Percentiles rank a stretch among this genome's conserved stretches.
phyloP scores from a whole-genome alignment of 2,888 invertebrate genomes.

The Nomada lathburiana region DNA sequence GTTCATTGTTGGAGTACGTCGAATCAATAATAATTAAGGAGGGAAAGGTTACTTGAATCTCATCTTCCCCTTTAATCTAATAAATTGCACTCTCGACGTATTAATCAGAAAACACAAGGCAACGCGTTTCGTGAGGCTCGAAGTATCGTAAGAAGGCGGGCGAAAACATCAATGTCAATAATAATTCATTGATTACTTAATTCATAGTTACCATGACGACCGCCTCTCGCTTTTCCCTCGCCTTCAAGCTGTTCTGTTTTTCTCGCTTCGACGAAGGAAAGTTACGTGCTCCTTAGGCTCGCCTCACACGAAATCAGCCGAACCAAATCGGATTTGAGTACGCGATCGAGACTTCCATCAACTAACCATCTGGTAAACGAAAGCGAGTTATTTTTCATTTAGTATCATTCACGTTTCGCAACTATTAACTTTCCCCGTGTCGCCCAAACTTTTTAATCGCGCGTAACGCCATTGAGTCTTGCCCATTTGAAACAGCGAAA shows the following conservation, averaged over 20 bases:
- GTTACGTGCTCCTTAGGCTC: conserved; percentile 68
- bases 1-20: neutral
- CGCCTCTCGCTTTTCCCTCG: conserved; percentile 76
- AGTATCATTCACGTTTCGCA: too few relatives aligned
- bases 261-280: conserved; percentile 78
- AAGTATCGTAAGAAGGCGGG: conserved; percentile 75
- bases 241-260: conserved; percentile 80
- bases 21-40: conserved; percentile 27
- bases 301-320: conserved; percentile 58
- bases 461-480: too few relatives aligned
- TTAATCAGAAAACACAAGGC: conserved; percentile 78
- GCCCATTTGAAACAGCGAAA: too few relatives aligned
- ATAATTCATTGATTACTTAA: conserved; percentile 84
- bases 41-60: conserved; percentile 42
- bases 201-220: conserved; percentile 83
- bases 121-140: conserved; percentile 78
- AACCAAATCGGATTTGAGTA: neutral
- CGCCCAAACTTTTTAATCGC: too few relatives aligned
- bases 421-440: too few relatives aligned
- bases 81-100: conserved; percentile 78
- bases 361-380: neutral
- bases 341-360: neutral
- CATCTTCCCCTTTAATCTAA: conserved; percentile 64
- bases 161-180: conserved; percentile 84
- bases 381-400: too few relatives aligned